Percentiles rank a stretch among this genome's conserved stretches.
These are phyloP conservation scores for Temnopleurus reevesii DNA, from an alignment of 53 echinoderm and acorn worm species.

Conservation along the genomic window DNA sequence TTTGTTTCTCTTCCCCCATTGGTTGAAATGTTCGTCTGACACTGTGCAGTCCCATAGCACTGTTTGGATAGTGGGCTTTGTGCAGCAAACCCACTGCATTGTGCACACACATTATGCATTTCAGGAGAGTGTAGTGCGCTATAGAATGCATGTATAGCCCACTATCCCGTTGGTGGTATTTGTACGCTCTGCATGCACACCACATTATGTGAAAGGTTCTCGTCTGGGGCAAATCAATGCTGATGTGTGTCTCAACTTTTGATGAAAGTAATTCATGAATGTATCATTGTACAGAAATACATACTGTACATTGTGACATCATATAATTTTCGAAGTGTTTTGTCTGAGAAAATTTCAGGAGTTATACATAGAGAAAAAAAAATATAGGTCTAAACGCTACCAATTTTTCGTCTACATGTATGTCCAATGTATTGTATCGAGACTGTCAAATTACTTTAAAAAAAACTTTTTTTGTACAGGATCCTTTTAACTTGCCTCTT, in stretches of 20 bases:
- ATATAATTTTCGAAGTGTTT: no score
- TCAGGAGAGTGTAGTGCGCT: background rate
- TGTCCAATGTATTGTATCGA: no score
- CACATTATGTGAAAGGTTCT: background rate
- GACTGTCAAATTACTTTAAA: no score
- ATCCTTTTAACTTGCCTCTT: no score
- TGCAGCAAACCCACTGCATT: conserved; percentile 12
- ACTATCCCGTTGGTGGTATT: background rate
- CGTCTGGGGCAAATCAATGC: background rate
- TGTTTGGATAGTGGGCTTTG: background rate
- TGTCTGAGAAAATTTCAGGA: no score
- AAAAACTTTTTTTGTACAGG: no score
- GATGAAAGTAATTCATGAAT: no score
- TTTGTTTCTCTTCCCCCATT: background rate
- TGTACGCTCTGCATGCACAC: background rate
- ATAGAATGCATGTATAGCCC: background rate
- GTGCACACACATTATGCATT: conserved; percentile 37
- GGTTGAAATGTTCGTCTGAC: conserved; percentile 19
- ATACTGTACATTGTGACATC: no score
- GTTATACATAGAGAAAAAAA: no score
- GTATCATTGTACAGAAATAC: no score
- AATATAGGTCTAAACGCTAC: no score
- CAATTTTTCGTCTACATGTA: no score
- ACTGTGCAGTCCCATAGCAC: background rate
- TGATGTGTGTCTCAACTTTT: background rate